Conservation (phyloP, 2,797 vertebrate genomes). For the Borostomias antarcticus region DNA sequence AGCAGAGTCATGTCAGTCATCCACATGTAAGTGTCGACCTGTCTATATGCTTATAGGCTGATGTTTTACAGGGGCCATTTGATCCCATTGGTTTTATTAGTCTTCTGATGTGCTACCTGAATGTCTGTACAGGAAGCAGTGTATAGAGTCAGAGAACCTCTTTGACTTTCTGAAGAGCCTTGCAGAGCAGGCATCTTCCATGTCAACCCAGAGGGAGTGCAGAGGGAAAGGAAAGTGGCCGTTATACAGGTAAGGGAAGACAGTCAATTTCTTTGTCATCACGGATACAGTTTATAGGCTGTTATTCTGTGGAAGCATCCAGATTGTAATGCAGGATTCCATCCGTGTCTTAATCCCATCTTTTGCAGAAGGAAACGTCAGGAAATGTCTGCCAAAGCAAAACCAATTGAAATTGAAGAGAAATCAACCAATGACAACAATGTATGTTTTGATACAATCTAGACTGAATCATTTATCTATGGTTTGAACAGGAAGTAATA, state of each 20-base stretch:
- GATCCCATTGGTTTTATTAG: neutral
- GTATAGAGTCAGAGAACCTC: conserved; percentile 75
- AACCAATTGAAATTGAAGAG: conserved; percentile 42
- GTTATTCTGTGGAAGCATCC: too few species aligned
- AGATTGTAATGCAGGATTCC: too few species aligned
- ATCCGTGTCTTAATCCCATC: conserved; percentile 7
- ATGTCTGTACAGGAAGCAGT: conserved; percentile 69
- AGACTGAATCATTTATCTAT: neutral
- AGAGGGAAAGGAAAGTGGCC: conserved; percentile 62
- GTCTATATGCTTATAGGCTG: neutral
- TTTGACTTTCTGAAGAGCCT: conserved; percentile 77
- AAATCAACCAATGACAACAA: conserved; percentile 33
- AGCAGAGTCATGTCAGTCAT: conserved; percentile 68
- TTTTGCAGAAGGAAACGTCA: conserved; percentile 44
- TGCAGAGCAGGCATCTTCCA: conserved; percentile 51
- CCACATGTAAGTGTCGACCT: conserved; percentile 71
- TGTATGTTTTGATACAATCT: conserved; percentile 33
- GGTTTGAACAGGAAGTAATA: too few species aligned
- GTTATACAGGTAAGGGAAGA: conserved; percentile 61
- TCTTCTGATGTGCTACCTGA: neutral
- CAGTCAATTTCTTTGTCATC: neutral
- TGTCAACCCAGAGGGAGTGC: conserved; percentile 53
- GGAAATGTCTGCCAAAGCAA: conserved; percentile 37
- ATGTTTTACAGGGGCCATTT: neutral
- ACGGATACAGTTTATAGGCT: too few species aligned